Base-by-base conservation (phyloP, 2,113 vertebrate species). In the Triplophysa tibetana region DNA sequence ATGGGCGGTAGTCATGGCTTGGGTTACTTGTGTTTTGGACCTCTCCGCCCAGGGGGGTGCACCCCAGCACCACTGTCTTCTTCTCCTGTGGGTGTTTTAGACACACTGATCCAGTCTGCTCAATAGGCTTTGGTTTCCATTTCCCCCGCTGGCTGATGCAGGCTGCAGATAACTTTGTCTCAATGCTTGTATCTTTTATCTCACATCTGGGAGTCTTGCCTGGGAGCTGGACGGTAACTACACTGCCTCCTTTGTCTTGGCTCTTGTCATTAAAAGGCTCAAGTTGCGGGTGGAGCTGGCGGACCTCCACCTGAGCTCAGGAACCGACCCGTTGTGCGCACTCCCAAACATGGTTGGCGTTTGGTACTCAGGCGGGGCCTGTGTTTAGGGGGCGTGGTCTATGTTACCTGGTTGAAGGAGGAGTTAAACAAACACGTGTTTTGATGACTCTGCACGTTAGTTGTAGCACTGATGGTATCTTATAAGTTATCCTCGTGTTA, bases 111-210 rank as follows among this genome's bases (percentile, higher is more conserved):
- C 78, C 79, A 64, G 56, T 84, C 41, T 33, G 73, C 82, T 74
- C 83, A 88, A 84, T 83, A 81, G 87, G 82, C 85, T 92, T 85
- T 62, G 77, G 85, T 92, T 87, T 83, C 84, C 48, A 10, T 67
- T 64, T 83, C 84, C 84, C 76, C 81, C 67, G 17, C 76, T 50
- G 77, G 82, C 80, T 41, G 82, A 91, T 91, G 79, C 72, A 79
- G 79, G 73, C 76, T 60, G 45, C 86, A 87, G 90, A 91, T 91
- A 91, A 85, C 85, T 89, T 91, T 91, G 91, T 92, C 79, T 84
- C 8, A 23, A 17, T 70, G 81, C 89, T 90, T 91, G 91, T 92
- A 87, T 86, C 88, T 86, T 88, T 86, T 88, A 88, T 89, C 86
- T 86, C 81, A 80, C 84, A 87, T 88, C 86, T 87, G 86, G 88